Evolutionary conservation across 2,797 vertebrate species (phyloP).

Genomic region (Parauchenoglanis punctatus): DNA sequence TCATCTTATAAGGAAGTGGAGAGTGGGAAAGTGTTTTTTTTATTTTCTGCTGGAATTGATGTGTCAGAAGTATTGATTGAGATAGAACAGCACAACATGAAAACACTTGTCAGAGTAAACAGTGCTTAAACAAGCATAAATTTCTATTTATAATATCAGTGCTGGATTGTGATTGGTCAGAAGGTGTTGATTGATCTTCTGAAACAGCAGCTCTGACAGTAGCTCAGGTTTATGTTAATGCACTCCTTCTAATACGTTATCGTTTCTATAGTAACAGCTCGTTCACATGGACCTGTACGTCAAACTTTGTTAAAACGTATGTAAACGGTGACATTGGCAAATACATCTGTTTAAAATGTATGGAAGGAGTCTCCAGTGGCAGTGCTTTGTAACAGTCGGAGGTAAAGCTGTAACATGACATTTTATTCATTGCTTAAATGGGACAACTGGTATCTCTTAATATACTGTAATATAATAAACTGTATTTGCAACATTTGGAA

Average conservation of each 20-base stretch:
- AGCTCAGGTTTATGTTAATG: neutral
- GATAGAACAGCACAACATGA: neutral
- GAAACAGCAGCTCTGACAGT: neutral
- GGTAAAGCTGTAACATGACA: no score
- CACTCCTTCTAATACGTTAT: neutral
- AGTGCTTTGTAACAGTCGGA: no score
- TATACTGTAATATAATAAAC: no score
- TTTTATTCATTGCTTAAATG: neutral
- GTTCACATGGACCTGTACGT: neutral
- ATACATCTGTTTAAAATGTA: no score
- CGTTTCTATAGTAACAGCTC: neutral
- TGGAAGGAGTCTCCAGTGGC: no score
- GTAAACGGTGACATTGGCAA: no score
- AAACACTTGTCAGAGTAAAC: neutral
- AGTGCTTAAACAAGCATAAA: neutral
- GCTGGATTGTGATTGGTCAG: neutral
- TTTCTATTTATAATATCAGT: neutral
- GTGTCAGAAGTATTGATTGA: neutral
- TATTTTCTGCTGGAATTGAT: slow-evolving; percentile 2
- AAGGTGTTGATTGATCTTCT: neutral
- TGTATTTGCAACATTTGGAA: neutral
- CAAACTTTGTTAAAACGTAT: neutral
- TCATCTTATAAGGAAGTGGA: slow-evolving; percentile 37
- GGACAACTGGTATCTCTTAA: neutral
- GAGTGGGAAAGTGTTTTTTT: neutral